Base-by-base conservation (phyloP, 2,797 vertebrate genomes). In the Hippoglossus hippoglossus region DNA sequence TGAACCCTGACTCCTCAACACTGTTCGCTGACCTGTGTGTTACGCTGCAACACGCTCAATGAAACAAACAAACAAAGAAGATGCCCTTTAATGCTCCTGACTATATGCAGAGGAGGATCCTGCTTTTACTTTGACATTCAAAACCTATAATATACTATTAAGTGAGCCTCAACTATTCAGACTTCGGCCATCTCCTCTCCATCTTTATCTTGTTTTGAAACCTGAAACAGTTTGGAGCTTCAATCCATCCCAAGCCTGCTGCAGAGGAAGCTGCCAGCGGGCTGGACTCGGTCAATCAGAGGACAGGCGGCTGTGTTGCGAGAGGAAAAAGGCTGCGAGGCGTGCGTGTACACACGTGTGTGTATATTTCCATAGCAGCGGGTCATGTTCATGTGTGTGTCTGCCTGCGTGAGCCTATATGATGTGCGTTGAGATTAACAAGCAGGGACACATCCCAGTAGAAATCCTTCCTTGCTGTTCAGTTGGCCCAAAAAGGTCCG, bases 11-110 rank as follows among this genome's bases (percentile, higher is more conserved):
- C 89, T 82, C 84, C 50, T 75, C 77, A 72, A 64, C 83, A 77
- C 75, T 22, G 73, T 83, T 85, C 76, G 84, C 87, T 91, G 93
- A 94, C 93, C 91, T 83, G 77, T 66, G 80, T 92, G 93, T 87
- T 84, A 82, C 55, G 63, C 70, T 69, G 64, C 61, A 89, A 87
- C 89, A 80, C 73, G 79, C 77, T 85, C 78, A 63, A 63, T 63
- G 64, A 79, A 87, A 83, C 73, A 86, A 82, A 88, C 77, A 80
- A 71, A 86, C 77, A 80, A 71, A 69, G 28, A 68, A 67, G 47
- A 65, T 55, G 67, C 77, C 67, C 56, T 50, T 75, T 73, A 61
- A 21, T 52, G 68, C 80, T 78, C 71, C 63, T 49, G 59, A 84
- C 77, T 83, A 75, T 63, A 69, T 63, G 66, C 53, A 59, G 21